Evolutionary conservation across 2,797 vertebrate species (phyloP).

Genomic region (Pipistrellus kuhlii): DNA sequence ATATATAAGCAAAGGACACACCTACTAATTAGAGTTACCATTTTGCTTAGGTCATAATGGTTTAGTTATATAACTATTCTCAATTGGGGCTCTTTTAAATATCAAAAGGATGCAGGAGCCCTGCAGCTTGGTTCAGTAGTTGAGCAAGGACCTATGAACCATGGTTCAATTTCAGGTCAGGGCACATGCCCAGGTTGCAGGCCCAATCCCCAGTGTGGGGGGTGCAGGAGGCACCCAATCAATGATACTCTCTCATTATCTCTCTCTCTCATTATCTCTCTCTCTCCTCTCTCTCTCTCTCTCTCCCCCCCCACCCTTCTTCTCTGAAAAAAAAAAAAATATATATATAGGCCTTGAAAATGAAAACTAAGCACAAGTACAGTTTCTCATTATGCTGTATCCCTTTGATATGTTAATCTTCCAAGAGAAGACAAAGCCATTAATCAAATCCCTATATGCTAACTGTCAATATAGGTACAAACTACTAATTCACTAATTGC

Average conservation of each 20-base stretch:
- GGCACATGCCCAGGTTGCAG: too few relatives aligned
- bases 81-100: conserved; percentile 42
- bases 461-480: conserved; percentile 54
- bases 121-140: too few relatives aligned
- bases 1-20: neutral
- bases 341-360: conserved; percentile 42
- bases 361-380: conserved; percentile 61
- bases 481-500: conserved; percentile 67
- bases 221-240: too few relatives aligned
- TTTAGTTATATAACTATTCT: conserved; percentile 58
- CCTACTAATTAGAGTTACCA: conserved; percentile 25
- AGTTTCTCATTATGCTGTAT: conserved; percentile 55
- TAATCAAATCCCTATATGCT: conserved; percentile 58
- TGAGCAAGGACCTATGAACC: too few relatives aligned
- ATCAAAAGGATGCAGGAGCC: conserved; percentile 55
- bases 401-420: conserved; percentile 62
- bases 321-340: too few relatives aligned
- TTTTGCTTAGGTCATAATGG: conserved; percentile 38
- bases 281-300: too few relatives aligned
- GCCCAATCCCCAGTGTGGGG: too few relatives aligned
- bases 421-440: conserved; percentile 48
- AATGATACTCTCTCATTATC: too few relatives aligned
- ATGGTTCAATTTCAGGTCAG: too few relatives aligned
- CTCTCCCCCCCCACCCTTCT: too few relatives aligned
- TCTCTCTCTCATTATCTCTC: too few relatives aligned